Evolutionary conservation across 1,140 invertebrate species (phyloP), one percentile per base, ranked within the genome.

Genomic region (Diabrotica virgifera): DNA sequence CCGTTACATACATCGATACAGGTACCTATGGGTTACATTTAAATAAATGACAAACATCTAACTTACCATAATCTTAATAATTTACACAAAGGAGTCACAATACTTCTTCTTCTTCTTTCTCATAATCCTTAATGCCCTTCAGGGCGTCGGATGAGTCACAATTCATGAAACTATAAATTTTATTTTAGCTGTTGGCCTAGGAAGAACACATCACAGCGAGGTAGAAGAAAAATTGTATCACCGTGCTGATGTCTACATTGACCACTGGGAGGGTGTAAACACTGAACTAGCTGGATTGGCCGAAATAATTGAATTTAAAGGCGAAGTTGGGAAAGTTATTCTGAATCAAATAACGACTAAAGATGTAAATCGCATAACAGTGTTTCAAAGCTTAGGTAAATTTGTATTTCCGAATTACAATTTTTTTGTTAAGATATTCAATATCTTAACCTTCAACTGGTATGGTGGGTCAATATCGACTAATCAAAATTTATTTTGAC

Each of bases 171-270:
- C 7, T 24, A 36, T 63, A 3, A 35, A 7, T 35, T 64, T 40
- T 35, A 11, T 68, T 71, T 36, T 46, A 82, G 82, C 81, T 59
- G 75, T 83, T 50, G 81, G 82, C 8, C 78, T 76, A 36, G 79
- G 80, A 10, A 64, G 69, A 14, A 73, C 63, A 24, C 77, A 78
- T 62, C 70, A 70, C 46, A 52, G 50, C 11, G 82, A 83, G 65
- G 58, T 83, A 9, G 68, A 75, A 5, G 38, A 70, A 5, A 75
- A 78, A 12, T 70, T 80, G 9, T 84, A 83, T 67, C 55, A 61
- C 6, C 66, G 69, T 13, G 59, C 72, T 0, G 9, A 66, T 36
- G 72, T 83, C 9, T 82, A 76, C 55, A 76, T 82, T 9, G 82
- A 84, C 62, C 73, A 75, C 24, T 63, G 69, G 65, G 70, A 63